These are phyloP conservation scores for Laticauda colubrina DNA, from an alignment of 2,113 vertebrate genomes.

Conservation along the genomic window DNA sequence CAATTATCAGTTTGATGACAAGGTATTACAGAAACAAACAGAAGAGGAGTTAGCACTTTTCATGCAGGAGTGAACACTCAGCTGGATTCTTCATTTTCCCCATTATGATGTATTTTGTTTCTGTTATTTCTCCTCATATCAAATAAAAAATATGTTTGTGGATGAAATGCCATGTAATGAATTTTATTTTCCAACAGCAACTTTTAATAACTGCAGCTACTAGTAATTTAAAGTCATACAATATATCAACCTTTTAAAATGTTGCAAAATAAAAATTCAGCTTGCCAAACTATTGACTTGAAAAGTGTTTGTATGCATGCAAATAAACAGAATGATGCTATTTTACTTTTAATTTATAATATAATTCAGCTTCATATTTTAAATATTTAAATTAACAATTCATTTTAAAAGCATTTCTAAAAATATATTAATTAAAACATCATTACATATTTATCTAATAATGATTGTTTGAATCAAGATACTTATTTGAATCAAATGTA, in stretches of 20 bases:
- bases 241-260: not conserved
- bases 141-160: not conserved
- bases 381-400: not conserved
- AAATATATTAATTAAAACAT: not conserved
- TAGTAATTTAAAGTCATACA: not conserved
- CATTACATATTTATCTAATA: not conserved
- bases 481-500: not conserved
- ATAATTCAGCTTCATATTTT: not conserved
- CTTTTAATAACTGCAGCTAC: not conserved
- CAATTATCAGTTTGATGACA: not conserved
- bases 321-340: not conserved
- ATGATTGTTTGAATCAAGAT: not conserved
- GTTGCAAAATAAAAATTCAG: not conserved
- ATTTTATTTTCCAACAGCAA: not conserved
- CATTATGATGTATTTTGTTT: not conserved
- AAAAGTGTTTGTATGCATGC: not conserved
- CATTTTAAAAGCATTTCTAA: not conserved
- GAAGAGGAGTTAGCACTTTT: not conserved
- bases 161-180: not conserved
- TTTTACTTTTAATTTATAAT: not conserved
- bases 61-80: not conserved
- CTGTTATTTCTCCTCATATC: not conserved
- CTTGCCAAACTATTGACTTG: not conserved
- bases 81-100: not conserved
- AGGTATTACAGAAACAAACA: slow-evolving; percentile 5